Percentiles rank a stretch among this genome's conserved stretches.
phyloP scores from a whole-genome alignment of 2,797 vertebrate species.

The Dendrocincla tyrannina region DNA sequence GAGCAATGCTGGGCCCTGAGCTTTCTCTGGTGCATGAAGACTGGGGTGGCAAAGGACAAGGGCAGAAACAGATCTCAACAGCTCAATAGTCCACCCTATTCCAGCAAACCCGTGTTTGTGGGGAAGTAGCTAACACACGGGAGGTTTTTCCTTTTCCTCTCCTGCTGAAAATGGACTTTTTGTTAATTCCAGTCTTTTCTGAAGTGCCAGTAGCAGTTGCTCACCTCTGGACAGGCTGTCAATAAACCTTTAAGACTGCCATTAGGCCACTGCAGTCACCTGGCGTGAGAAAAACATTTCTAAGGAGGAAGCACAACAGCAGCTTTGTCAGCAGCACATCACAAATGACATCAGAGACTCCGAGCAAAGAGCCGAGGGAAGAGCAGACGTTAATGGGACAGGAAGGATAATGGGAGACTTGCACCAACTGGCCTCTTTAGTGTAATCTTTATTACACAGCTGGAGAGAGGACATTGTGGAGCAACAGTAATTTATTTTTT shows the following conservation, averaged over 20 bases:
- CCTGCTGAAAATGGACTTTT: neutral
- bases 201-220: neutral
- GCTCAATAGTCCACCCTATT: neutral
- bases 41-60: neutral
- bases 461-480: neutral
- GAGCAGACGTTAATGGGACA: neutral
- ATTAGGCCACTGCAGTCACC: neutral
- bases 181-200: neutral
- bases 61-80: neutral
- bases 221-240: neutral
- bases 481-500: neutral
- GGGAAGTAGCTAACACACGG: accelerated
- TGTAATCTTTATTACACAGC: neutral
- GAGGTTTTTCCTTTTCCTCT: neutral
- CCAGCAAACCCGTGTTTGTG: neutral
- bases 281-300: neutral
- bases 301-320: neutral
- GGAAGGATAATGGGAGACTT: neutral
- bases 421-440: neutral
- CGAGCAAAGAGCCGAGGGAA: accelerated
- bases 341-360: neutral
- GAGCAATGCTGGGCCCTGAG: accelerated
- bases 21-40: neutral
- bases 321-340: neutral
- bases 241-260: neutral